phyloP scores from a whole-genome alignment of 2,888 invertebrate species.

The Lydus trimaculatus region DNA sequence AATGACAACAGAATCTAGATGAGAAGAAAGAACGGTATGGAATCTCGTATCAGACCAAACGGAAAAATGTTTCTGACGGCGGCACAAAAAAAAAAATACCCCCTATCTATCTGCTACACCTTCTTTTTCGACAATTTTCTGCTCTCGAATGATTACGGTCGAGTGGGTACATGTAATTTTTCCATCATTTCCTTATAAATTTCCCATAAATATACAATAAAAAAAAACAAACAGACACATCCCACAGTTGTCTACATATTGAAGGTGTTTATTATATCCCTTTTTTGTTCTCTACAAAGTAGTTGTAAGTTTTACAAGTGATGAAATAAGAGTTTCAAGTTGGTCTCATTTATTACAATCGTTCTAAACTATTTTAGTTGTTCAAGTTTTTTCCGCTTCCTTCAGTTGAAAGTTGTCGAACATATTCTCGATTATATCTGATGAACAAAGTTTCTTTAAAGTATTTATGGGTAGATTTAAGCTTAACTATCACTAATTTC shows the following conservation, averaged over 20 bases:
- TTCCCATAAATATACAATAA: background rate
- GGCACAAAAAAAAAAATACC: slow-evolving; percentile 35
- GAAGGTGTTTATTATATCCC: no score
- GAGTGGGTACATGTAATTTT: slow-evolving; percentile 44
- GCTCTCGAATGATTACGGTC: slow-evolving; percentile 33
- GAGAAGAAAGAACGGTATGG: slow-evolving; percentile 18
- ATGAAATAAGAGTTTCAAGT: background rate
- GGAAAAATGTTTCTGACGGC: slow-evolving; percentile 45
- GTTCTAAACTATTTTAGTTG: background rate
- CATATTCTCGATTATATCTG: background rate
- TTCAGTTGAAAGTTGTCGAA: background rate
- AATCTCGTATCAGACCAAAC: slow-evolving; percentile 41
- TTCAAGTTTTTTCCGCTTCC: background rate
- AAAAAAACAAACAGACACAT: no score
- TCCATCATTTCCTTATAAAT: slow-evolving; percentile 36
- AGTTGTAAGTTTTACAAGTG: background rate
- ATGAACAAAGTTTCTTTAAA: background rate
- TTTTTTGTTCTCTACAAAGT: no score
- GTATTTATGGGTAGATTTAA: background rate
- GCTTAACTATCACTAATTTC: background rate
- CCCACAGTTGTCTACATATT: no score
- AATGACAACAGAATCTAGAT: slow-evolving; percentile 36
- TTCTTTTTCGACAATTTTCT: background rate
- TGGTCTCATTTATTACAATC: background rate
- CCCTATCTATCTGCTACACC: slow-evolving; percentile 17